Evolutionary conservation across 2,113 vertebrate genomes (phyloP), one percentile per base, ranked within the genome.

Genomic region (Ptilorrhoa leucosticta): DNA sequence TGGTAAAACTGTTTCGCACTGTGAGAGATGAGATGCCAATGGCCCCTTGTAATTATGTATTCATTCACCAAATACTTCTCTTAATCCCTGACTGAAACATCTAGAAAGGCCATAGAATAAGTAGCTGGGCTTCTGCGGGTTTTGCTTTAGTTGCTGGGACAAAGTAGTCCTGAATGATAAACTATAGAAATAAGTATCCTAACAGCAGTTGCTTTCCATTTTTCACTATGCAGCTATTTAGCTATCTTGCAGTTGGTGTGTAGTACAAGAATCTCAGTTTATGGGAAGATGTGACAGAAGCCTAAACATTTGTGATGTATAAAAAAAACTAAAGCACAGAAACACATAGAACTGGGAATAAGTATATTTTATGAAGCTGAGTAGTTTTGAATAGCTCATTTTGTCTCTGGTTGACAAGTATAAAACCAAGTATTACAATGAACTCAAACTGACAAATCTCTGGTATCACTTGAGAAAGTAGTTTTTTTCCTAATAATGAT

Each of bases 261-360:
- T 69, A 31, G 16, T 44, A 16, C 50, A 64, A 50, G 6, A 71
- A 27, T 53, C 2, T 3, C 19, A 12, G 7, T 35, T 48, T 65
- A 45, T 42, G 42, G 27, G n/a, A 77, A 44, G 13, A n/a, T 64
- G 18, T 42, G 27, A 21, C 37, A 48, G 54, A 77, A 88, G 19
- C 28, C 16, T 44, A 48, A 57, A 26, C 0, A 14, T 33, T 44
- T 69, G 8, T 87, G 27, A 40, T 61, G 27, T 35, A 18, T 37
- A 2, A 39, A 12, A 63, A 60, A 70, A 37, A 0, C 0, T 14
- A 17, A 83, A 71, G 18, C 35, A 39, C 3, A 3, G 4, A 48
- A 48, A 30, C 9, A 40, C 16, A 13, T 7, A 40, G 12, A 11
- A 26, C 10, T 65, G 12, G 11, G 11, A 60, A 23, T 71, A 48